These are phyloP conservation scores for Bursaphelenchus okinawaensis DNA, from an alignment of 2,888 invertebrate species.

Conservation along the genomic window DNA sequence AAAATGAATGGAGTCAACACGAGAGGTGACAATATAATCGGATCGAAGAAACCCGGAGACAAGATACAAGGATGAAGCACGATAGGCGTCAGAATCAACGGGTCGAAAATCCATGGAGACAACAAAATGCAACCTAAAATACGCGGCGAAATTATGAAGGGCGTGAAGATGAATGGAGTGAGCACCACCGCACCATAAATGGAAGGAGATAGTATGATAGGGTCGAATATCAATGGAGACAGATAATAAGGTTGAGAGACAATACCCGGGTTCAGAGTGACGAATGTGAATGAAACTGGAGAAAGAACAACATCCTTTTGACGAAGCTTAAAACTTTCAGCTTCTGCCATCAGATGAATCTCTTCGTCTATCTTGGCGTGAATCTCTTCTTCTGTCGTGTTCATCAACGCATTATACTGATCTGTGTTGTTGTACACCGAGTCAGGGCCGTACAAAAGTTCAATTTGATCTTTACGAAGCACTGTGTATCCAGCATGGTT, in stretches of 20 bases:
- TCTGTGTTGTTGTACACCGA: conserved; percentile 33
- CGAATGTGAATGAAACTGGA: conserved; percentile 16
- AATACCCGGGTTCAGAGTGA: neutral
- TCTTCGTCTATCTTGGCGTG: conserved; percentile 28
- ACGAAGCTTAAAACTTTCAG: conserved; percentile 25
- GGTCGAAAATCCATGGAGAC: conserved; percentile 26
- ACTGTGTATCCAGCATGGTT: conserved; percentile 44
- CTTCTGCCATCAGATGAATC: conserved; percentile 24
- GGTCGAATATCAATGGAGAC: conserved; percentile 25
- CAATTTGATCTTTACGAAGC: conserved; percentile 36
- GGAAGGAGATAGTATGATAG: conserved; percentile 14
- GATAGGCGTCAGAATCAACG: conserved; percentile 42
- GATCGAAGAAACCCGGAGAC: conserved; percentile 40
- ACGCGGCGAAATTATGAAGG: conserved; percentile 25
- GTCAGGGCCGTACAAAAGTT: conserved; percentile 37
- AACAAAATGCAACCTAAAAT: conserved; percentile 30
- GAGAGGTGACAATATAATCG: conserved; percentile 45
- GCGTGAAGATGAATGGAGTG: conserved; percentile 20
- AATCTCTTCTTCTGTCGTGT: conserved; percentile 15
- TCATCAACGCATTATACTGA: conserved; percentile 12
- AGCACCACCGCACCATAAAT: conserved; percentile 19
- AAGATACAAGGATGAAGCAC: conserved; percentile 32
- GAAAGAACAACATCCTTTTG: conserved; percentile 23
- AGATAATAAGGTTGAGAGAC: conserved; percentile 29
- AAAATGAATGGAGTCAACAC: conserved; percentile 18